These are phyloP conservation scores for Notechis scutatus DNA, from an alignment of 2,113 vertebrate genomes.

Conservation along the genomic window DNA sequence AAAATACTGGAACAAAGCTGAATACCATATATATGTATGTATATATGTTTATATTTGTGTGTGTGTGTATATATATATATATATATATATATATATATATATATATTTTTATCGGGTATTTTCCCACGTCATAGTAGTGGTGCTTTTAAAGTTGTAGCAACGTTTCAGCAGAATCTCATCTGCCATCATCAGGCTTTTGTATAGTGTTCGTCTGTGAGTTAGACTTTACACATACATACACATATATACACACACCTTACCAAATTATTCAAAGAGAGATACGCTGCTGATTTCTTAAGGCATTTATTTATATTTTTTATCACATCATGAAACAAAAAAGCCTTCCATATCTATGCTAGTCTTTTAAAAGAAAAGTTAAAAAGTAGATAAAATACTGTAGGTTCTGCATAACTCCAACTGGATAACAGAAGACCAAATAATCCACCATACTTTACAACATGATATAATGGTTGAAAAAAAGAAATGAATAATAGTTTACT, in stretches of 20 bases:
- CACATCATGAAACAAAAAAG: conserved; percentile 13
- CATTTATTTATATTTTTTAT: background rate
- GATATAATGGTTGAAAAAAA: background rate
- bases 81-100: too few species aligned
- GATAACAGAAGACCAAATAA: background rate
- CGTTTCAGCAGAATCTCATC: too few species aligned
- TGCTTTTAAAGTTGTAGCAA: too few species aligned
- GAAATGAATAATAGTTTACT: background rate
- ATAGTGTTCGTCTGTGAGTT: too few species aligned
- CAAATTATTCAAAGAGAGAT: conserved; percentile 36
- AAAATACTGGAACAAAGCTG: too few species aligned
- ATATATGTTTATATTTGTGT: too few species aligned
- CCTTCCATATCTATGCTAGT: background rate
- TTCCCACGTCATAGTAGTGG: too few species aligned
- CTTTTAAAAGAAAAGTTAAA: conserved; percentile 8
- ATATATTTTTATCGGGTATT: too few species aligned
- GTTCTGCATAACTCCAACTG: conserved; percentile 9
- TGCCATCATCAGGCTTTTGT: too few species aligned
- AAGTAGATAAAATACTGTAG: background rate
- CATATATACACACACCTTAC: background rate
- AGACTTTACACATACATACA: too few species aligned
- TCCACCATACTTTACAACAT: background rate
- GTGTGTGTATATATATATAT: too few species aligned
- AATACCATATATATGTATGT: background rate
- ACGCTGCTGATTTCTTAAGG: background rate